Evolutionary conservation across 2,888 invertebrate genomes (phyloP).

Genomic region (Sminthurides aquaticus): DNA sequence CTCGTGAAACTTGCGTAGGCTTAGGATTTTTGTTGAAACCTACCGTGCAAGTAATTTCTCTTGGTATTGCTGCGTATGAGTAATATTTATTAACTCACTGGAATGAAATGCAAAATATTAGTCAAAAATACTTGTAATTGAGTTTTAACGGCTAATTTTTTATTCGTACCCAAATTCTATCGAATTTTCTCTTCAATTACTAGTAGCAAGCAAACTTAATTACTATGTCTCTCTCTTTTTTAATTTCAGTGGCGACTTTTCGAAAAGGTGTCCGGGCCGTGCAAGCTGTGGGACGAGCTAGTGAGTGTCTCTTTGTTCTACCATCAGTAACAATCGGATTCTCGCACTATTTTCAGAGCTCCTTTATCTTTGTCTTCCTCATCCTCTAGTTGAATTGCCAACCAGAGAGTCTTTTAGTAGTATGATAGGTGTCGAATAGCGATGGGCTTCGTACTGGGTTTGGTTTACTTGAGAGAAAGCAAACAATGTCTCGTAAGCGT

Average conservation of each 20-base stretch:
- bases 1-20: not conserved
- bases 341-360: too few relatives aligned
- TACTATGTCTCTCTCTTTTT: conserved; percentile 18
- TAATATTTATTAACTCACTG: not conserved
- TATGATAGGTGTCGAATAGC: too few relatives aligned
- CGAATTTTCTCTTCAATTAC: too few relatives aligned
- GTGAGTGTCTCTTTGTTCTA: conserved; percentile 59
- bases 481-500: too few relatives aligned
- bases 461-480: too few relatives aligned
- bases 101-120: not conserved
- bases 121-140: not conserved
- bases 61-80: not conserved
- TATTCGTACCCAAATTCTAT: too few relatives aligned
- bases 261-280: conserved; percentile 99
- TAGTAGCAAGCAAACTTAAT: too few relatives aligned
- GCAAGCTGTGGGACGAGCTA: conserved; percentile 97
- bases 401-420: too few relatives aligned
- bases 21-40: not conserved
- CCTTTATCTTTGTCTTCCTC: not conserved
- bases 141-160: too few relatives aligned
- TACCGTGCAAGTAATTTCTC: not conserved
- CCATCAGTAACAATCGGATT: too few relatives aligned
- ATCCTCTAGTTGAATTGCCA: not conserved
- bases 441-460: too few relatives aligned
- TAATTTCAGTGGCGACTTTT: conserved; percentile 89